phyloP scores from a whole-genome alignment of 2,797 vertebrate species.

The Aphelocoma californica region DNA sequence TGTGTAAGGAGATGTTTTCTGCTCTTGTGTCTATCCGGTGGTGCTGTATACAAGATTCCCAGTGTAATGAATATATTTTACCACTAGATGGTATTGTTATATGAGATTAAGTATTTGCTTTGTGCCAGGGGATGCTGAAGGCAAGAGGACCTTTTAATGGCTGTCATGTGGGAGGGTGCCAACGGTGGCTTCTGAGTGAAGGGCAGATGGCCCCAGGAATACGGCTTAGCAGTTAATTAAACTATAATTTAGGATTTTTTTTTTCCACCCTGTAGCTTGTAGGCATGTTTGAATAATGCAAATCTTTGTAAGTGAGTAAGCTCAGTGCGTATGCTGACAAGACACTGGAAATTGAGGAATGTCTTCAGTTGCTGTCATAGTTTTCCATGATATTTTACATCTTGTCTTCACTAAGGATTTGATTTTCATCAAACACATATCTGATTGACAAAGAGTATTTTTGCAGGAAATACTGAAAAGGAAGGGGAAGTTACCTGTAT shows the following conservation, averaged over 20 bases:
- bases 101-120: slow-evolving; percentile 39
- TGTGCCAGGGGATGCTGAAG: neutral
- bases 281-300: neutral
- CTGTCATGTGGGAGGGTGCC: neutral
- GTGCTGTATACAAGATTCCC: neutral
- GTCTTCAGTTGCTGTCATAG: neutral
- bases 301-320: neutral
- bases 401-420: neutral
- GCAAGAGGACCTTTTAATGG: neutral
- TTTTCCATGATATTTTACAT: neutral
- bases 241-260: neutral
- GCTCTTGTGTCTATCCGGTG: rapidly evolving
- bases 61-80: slow-evolving; percentile 33
- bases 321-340: neutral
- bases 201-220: neutral
- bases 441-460: neutral
- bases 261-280: neutral
- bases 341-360: neutral
- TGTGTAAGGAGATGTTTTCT: neutral
- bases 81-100: slow-evolving; percentile 67
- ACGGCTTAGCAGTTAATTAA: neutral
- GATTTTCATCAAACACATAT: neutral
- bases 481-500: neutral
- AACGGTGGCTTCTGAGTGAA: neutral
- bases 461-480: neutral